phyloP scores from a whole-genome alignment of 2,888 invertebrate species.

The Apeira syringaria region DNA sequence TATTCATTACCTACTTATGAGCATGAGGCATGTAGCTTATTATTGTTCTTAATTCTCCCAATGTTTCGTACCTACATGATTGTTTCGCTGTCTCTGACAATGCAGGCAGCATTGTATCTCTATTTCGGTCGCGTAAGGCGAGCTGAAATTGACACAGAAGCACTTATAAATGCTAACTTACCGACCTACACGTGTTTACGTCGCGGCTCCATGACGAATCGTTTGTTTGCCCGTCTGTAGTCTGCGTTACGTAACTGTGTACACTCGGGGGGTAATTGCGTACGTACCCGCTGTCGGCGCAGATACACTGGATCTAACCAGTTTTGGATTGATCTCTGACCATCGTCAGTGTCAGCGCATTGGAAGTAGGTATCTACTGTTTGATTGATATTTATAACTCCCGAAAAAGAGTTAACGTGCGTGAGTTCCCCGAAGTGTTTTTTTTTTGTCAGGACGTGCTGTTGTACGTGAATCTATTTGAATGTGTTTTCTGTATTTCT shows the following conservation, averaged over 20 bases:
- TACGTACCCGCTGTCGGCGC: constrained; percentile 7
- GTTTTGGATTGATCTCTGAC: not conserved
- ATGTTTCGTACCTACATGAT: no score
- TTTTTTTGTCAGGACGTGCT: no score
- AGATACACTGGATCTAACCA: constrained; percentile 1
- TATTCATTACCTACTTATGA: no score
- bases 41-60: no score
- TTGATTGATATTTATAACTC: not conserved
- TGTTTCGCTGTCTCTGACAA: no score
- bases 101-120: no score
- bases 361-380: no score
- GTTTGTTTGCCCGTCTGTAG: constrained; percentile 46
- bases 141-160: constrained; percentile 15
- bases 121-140: constrained; percentile 16
- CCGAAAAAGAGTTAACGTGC: no score
- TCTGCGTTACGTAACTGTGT: constrained; percentile 33
- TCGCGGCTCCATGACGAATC: constrained; percentile 37
- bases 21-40: no score
- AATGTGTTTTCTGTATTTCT: no score
- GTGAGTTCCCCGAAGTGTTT: no score
- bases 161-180: constrained; percentile 21
- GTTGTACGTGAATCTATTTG: no score
- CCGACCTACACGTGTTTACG: constrained; percentile 44
- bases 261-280: constrained; percentile 30
- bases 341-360: not conserved